Base-by-base conservation (phyloP, 2,888 invertebrate genomes). In the Watsonalla binaria region DNA sequence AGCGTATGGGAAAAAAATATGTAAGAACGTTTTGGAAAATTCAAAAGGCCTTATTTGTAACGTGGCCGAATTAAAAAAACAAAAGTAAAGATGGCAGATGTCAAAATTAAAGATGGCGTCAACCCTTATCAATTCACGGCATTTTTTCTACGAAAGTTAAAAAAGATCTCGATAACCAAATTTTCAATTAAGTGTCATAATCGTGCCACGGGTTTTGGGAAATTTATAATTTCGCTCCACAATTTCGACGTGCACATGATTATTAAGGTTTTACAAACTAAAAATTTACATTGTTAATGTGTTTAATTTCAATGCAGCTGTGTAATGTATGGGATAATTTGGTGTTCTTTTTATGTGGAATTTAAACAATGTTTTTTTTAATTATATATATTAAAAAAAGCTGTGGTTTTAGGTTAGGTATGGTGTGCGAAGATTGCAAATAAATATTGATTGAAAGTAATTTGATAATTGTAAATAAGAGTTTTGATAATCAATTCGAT, bases 141-240 rank as follows among this genome's bases (percentile, higher is more conserved):
- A 45, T 55, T 51, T 84, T 71, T 88, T 87, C 88, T 86, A 88
- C 86, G 86, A 87, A 90, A 80, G 73, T 78, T 86, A 82, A 73
- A 75, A 72, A 73, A 64, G 72, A 81, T 84, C 78, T 71, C 80
- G 86, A 89, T 87, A 85, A 80, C 80, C 76, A 81, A 85, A 77
- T 82, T 86, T 87, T 90, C 89, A 90, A 90, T 90, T 88, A 88
- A 78, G 86, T 86, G 87, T 86, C 81, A 86, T 89, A 88, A 88
- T 85, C 72, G 78, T 78, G 77, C 74, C 79, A 72, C 68, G 70
- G 66, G 56, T 84, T 81, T 76, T 74, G 63, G 70, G 79, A 83
- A 85, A 85, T 86, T 86, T 87, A 86, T 87, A 82, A 84, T 82
- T 81, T 75, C 65, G 69, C 72, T 74, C 65, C 67, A 82, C 78